Evolutionary conservation across 2,797 vertebrate species (phyloP), one percentile per base, ranked within the genome.

Genomic region (Leptatherina wallacei): DNA sequence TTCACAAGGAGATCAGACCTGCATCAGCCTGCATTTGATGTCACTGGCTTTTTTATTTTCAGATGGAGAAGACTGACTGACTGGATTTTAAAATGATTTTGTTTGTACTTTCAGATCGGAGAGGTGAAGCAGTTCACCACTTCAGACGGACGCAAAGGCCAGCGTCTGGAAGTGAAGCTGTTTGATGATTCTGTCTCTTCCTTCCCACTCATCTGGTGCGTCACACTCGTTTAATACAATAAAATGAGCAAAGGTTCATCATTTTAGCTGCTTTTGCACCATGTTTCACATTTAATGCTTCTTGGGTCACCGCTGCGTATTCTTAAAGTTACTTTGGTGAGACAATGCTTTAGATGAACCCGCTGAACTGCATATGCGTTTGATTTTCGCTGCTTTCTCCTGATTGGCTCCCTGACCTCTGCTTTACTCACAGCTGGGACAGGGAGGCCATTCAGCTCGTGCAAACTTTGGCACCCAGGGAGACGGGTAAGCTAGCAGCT

Each of bases 141-240:
- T 81, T 95, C 96, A 81, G 97, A 98, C 84, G 93, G 95, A 82
- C 96, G 97, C 33, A 95, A 92, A 93, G 98, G 98, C 63, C 98
- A 98, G 89, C 95, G 96, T 44, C 96, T 98, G 90, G 98, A 99
- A 93, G 92, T 96, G 58, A 98, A 95, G 84, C 95, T 99, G 56
- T 99, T 95, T 59, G 98, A 99, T 87, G 96, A 98, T 83, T 96
- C 94, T 0, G 95, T 97, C 77, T 88, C 89, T 9, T 95, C 96
- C 71, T 99, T 99, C 85, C 88, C 95, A 59, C 94, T 99, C 78
- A 69, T 97, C 71, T 98, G 97, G 98, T 99, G 92, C 88, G 91
- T 80, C 78, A 12, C 1, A 36, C 20, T 29, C 38, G 1, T 82
- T 75, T 71, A 3, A 76, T 75, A 71, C 76, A 55, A 59, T 2